Percentiles rank a stretch among this genome's conserved stretches.
phyloP scores from a whole-genome alignment of 2,113 vertebrate species.

The Aleadryas rufinucha region DNA sequence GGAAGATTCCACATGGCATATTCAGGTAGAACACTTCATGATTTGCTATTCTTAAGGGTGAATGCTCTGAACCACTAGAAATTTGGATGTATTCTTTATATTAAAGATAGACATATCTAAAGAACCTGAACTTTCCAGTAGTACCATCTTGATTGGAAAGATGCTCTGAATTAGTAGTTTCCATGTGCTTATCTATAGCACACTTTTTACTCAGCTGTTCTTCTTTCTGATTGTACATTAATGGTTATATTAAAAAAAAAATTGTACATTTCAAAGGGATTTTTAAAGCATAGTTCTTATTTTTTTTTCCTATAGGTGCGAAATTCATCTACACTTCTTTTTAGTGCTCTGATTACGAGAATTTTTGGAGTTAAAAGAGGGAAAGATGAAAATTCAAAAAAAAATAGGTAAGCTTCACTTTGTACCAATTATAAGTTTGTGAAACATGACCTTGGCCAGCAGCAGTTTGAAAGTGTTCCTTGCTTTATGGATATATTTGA shows the following conservation, averaged over 20 bases:
- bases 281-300: neutral
- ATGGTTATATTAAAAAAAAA: neutral
- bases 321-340: conserved; percentile 96
- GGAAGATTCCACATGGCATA: neutral
- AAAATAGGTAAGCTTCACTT: conserved; percentile 85
- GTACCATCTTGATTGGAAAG: neutral
- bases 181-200: neutral
- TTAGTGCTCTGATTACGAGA: conserved; percentile 94
- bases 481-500: conserved; percentile 32
- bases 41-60: neutral
- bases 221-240: neutral
- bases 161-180: neutral
- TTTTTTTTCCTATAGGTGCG: conserved; percentile 85
- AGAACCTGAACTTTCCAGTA: neutral
- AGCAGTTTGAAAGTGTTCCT: conserved; percentile 19
- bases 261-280: neutral
- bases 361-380: conserved; percentile 96
- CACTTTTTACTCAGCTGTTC: neutral
- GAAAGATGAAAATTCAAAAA: conserved; percentile 93
- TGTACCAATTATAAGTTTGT: neutral
- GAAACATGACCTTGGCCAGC: conserved; percentile 11
- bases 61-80: neutral
- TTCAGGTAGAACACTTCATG: neutral
- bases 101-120: neutral
- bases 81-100: neutral